Conservation (phyloP, 1,140 invertebrate genomes). For the Medauroidea extradentata region DNA sequence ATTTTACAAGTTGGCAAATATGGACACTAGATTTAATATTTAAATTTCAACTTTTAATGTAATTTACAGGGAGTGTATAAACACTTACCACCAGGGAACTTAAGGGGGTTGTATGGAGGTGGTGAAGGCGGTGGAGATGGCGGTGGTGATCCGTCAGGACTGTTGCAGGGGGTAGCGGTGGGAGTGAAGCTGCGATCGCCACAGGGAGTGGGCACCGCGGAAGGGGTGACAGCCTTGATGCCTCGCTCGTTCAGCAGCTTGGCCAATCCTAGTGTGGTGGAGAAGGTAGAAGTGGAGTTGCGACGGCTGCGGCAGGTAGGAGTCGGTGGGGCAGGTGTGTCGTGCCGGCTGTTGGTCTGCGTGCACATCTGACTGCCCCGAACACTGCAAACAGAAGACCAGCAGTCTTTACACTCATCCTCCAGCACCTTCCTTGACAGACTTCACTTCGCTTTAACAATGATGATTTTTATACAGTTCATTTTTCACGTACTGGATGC, state of each 20-base stretch:
- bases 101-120: slow-evolving; percentile 18
- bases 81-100: slow-evolving; percentile 27
- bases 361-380: slow-evolving; percentile 14
- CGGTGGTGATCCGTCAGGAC: slow-evolving; percentile 57
- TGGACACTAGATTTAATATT: not conserved
- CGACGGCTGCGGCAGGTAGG: slow-evolving; percentile 57
- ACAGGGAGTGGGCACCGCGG: slow-evolving; percentile 60
- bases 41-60: not conserved
- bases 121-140: slow-evolving; percentile 41
- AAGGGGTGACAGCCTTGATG: slow-evolving; percentile 66
- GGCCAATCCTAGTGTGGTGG: slow-evolving; percentile 71
- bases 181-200: slow-evolving; percentile 54
- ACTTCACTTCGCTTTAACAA: too few relatives aligned
- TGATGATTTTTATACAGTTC: too few relatives aligned
- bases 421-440: too few relatives aligned
- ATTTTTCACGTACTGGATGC: too few relatives aligned
- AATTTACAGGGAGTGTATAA: too few relatives aligned
- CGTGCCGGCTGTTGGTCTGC: slow-evolving; percentile 27
- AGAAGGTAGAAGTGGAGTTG: slow-evolving; percentile 70
- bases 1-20: too few relatives aligned
- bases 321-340: slow-evolving; percentile 46
- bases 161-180: slow-evolving; percentile 79
- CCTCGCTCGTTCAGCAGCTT: slow-evolving; percentile 77
- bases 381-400: slow-evolving; percentile 2
- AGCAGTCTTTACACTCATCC: too few relatives aligned